Conservation (phyloP, 1,140 invertebrate genomes). For the Drosophila lacteicornis region DNA sequence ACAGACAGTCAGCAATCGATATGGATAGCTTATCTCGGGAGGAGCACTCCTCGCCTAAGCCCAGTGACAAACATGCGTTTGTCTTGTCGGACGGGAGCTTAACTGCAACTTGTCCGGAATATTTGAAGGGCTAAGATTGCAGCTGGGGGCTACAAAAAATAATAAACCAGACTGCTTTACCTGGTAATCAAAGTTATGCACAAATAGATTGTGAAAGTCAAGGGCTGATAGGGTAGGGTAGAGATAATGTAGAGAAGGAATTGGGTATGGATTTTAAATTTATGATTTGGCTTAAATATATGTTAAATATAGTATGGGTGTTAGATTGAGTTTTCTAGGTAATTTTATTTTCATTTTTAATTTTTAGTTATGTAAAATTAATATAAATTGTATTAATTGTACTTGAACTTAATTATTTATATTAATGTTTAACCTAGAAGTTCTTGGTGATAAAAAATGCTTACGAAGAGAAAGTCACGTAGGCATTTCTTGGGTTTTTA, state of each 20-base stretch:
- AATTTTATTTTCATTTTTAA: neutral
- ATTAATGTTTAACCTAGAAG: rapidly evolving
- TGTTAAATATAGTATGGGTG: too few species aligned
- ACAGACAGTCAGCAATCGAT: neutral
- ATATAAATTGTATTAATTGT: too few species aligned
- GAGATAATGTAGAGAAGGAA: neutral
- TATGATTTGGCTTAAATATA: neutral
- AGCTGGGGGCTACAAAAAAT: constrained; percentile 1
- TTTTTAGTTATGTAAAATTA: too few species aligned
- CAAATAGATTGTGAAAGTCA: constrained; percentile 16
- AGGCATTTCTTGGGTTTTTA: neutral
- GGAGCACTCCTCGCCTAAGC: constrained; percentile 2
- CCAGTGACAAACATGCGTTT: constrained; percentile 26
- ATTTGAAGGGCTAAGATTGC: constrained; percentile 33
- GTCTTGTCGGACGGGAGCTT: constrained; percentile 30
- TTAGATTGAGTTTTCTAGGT: neutral
- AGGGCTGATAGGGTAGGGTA: neutral
- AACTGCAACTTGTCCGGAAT: constrained; percentile 30
- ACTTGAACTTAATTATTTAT: neutral
- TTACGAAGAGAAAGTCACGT: neutral
- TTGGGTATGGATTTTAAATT: neutral
- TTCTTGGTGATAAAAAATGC: neutral
- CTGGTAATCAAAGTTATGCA: constrained; percentile 18
- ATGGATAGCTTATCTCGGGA: constrained; percentile 53
- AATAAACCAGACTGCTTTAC: neutral